Conservation (phyloP, 2,888 invertebrate species). For the Tachina lurida region DNA sequence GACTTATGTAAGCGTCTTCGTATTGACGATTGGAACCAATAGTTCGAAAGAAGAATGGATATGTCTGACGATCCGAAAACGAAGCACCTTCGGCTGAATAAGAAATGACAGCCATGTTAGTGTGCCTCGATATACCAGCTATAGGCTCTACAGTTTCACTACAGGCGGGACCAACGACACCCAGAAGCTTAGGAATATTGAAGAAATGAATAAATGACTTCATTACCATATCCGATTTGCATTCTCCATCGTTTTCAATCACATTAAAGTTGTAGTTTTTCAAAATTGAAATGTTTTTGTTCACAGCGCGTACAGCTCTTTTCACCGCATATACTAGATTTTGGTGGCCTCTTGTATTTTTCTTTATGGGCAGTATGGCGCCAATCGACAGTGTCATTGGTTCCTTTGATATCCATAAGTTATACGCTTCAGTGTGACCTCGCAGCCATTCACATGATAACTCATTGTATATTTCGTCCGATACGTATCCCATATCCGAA, state of each 20-base stretch:
- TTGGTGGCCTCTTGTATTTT: constrained; percentile 85
- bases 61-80: constrained; percentile 87
- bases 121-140: constrained; percentile 89
- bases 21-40: constrained; percentile 89
- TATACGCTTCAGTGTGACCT: constrained; percentile 83
- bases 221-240: constrained; percentile 89
- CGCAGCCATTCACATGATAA: constrained; percentile 88
- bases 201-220: constrained; percentile 88
- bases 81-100: constrained; percentile 91
- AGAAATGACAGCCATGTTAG: constrained; percentile 88
- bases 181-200: constrained; percentile 85
- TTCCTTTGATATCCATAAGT: constrained; percentile 82
- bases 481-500: constrained; percentile 3
- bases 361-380: constrained; percentile 86
- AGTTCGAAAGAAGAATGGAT: constrained; percentile 91
- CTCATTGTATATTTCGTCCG: constrained; percentile 73
- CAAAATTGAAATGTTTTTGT: constrained; percentile 85
- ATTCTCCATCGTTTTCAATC: constrained; percentile 86
- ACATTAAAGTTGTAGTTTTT: constrained; percentile 86
- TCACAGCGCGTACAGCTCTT: constrained; percentile 87
- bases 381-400: constrained; percentile 75
- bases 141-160: constrained; percentile 92
- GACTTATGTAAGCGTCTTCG: constrained; percentile 85
- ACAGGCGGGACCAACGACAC: constrained; percentile 91
- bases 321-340: constrained; percentile 84